Base-by-base conservation (phyloP, 2,797 vertebrate genomes). In the Cossypha caffra region DNA sequence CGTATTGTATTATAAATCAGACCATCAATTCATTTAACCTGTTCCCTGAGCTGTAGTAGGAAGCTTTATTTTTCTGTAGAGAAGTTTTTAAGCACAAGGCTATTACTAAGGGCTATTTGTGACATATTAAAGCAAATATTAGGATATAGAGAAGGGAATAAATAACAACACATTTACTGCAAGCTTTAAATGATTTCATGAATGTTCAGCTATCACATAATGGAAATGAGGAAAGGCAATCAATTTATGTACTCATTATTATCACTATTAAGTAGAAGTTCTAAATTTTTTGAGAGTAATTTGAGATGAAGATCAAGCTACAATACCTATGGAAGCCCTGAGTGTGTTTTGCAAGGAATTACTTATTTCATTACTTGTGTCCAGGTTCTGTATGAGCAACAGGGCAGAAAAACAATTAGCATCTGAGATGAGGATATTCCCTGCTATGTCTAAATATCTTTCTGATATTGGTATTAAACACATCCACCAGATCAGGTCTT, bases 391-490 rank as follows among this genome's bases (percentile, higher is more conserved):
- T 33, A 37, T 38, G 17, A 73, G 9, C 18, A 50, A 7, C 5
- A 57, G 31, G 31, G 10, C 19, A 63, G 48, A n/a, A 77, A 74
- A 75, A 5, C 8, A 37, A 40, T 37, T 18, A 28, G 4, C 3
- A 16, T 15, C 8, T 37, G 28, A 23, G 33, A 14, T 61, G 25
- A 64, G 6, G 28, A 15, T 88, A 2, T 24, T 14, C 11, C 15
- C 75, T 69, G 7, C 16, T 61, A 2, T 48, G 4, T 23, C 15
- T 57, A 19, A 51, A 3, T 51, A 20, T 51, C n/a, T 71, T 66
- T 9, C 0, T 43, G 10, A 35, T 10, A 5, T 10, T 13, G 13
- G n/a, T 6, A 9, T 43, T 18, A 20, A 37, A 10, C 18, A 26
- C 16, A 37, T 45, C 13, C 10, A 47, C 23, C 28, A 48, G 10